Conservation (phyloP, 53 echinoderm and acorn worm genomes). For the Mesocentrotus franciscanus region DNA sequence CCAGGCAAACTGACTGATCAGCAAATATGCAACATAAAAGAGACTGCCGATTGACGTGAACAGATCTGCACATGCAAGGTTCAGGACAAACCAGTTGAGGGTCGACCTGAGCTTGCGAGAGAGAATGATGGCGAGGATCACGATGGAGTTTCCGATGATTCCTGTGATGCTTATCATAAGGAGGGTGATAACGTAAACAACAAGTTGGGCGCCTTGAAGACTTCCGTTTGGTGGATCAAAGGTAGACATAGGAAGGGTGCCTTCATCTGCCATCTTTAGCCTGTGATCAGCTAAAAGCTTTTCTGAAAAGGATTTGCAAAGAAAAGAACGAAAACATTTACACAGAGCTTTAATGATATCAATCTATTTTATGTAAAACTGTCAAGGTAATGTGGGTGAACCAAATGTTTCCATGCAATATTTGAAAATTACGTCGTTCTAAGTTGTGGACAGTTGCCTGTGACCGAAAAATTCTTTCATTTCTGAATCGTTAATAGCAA, state of each 20-base stretch:
- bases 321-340: background rate
- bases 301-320: background rate
- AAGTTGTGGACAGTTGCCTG: too few relatives aligned
- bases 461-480: too few relatives aligned
- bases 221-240: background rate
- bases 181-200: background rate
- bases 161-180: background rate
- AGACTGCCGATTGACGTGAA: background rate
- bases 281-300: background rate
- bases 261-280: background rate
- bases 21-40: background rate
- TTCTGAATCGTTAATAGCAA: too few relatives aligned
- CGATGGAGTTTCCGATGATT: conserved; percentile 19
- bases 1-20: background rate
- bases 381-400: background rate
- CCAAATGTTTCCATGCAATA: background rate
- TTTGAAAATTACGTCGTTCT: background rate
- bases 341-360: too few relatives aligned
- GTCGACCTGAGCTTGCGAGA: conserved; percentile 42
- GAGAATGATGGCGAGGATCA: conserved; percentile 39
- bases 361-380: background rate
- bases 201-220: too few relatives aligned
- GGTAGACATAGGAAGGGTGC: background rate
- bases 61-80: conserved; percentile 21
- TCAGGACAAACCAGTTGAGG: conserved; percentile 30